Percentiles rank a stretch among this genome's conserved stretches.
phyloP scores from a whole-genome alignment of 2,797 vertebrate genomes.

The Gobio occitaniae region DNA sequence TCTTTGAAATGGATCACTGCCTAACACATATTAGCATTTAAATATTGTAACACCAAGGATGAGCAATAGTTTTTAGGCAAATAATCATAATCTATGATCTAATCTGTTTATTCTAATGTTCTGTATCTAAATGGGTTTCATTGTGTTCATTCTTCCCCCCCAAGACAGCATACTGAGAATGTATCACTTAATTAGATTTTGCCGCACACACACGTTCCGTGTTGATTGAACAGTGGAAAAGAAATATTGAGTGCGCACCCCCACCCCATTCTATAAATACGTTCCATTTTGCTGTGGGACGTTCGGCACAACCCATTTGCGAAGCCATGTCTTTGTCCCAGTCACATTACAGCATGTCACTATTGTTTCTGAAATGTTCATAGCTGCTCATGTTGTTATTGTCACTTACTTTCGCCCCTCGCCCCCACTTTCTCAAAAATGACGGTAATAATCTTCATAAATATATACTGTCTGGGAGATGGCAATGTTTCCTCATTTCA shows the following conservation, averaged over 20 bases:
- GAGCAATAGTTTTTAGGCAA: constrained; percentile 70
- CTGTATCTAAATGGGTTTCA: constrained; percentile 70
- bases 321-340: constrained; percentile 50
- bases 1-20: constrained; percentile 68
- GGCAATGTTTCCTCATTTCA: constrained; percentile 58
- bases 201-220: constrained; percentile 37
- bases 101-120: constrained; percentile 72
- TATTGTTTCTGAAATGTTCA: constrained; percentile 55
- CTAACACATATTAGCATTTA: constrained; percentile 73
- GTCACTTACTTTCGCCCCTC: constrained; percentile 54
- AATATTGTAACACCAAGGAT: constrained; percentile 70
- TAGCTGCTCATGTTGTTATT: constrained; percentile 60
- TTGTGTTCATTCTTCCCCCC: constrained; percentile 64
- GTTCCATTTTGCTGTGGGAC: constrained; percentile 57
- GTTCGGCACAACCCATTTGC: constrained; percentile 59
- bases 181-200: constrained; percentile 67
- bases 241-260: constrained; percentile 57
- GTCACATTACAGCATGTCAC: constrained; percentile 56
- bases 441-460: constrained; percentile 59
- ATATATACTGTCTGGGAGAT: constrained; percentile 53
- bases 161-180: constrained; percentile 64
- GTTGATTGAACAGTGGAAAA: constrained; percentile 57
- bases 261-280: constrained; percentile 52
- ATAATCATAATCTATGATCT: constrained; percentile 71
- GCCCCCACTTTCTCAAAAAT: constrained; percentile 53